Evolutionary conservation across 2,888 invertebrate species (phyloP).

Genomic region (Lamproptera curius): DNA sequence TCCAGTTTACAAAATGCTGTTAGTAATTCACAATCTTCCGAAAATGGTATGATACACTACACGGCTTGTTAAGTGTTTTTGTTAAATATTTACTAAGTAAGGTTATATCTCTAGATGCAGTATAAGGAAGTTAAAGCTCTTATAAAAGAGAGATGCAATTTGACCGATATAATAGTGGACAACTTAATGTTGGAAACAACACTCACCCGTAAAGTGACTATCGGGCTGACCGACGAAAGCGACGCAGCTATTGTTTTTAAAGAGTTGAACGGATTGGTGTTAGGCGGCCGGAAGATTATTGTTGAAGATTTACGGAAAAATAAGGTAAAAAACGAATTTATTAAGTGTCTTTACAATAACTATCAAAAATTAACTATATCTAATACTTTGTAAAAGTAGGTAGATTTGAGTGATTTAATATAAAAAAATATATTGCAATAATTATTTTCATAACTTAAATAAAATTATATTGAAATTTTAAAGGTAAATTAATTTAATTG

Average conservation of each 20-base stretch:
- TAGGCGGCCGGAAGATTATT: conserved; percentile 30
- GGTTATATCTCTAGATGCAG: conserved; percentile 26
- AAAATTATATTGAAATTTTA: too few species aligned
- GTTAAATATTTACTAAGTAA: not conserved
- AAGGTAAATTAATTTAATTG: too few species aligned
- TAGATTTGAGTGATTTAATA: too few species aligned
- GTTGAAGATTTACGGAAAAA: conserved; percentile 35
- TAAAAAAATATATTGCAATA: too few species aligned
- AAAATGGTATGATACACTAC: conserved; percentile 27
- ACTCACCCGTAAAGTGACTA: conserved; percentile 32
- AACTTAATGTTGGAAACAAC: conserved; percentile 31
- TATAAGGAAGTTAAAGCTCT: conserved; percentile 31
- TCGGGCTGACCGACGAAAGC: conserved; percentile 36
- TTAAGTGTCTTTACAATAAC: too few species aligned
- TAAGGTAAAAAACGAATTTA: too few species aligned
- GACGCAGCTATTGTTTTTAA: conserved; percentile 34
- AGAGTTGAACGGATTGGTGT: conserved; percentile 34
- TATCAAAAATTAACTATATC: too few species aligned
- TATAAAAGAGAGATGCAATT: conserved; percentile 34
- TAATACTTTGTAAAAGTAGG: too few species aligned
- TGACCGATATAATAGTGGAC: conserved; percentile 36
- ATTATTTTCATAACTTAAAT: too few species aligned
- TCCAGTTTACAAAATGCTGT: conserved; percentile 35
- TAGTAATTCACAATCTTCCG: conserved; percentile 39
- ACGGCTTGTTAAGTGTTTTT: not conserved